A percentile compares a stretch with the other conserved stretches of the same genome.
Evolutionary conservation across 2,888 invertebrate species (phyloP).

Genomic region (Pristionchus maxplancki): DNA sequence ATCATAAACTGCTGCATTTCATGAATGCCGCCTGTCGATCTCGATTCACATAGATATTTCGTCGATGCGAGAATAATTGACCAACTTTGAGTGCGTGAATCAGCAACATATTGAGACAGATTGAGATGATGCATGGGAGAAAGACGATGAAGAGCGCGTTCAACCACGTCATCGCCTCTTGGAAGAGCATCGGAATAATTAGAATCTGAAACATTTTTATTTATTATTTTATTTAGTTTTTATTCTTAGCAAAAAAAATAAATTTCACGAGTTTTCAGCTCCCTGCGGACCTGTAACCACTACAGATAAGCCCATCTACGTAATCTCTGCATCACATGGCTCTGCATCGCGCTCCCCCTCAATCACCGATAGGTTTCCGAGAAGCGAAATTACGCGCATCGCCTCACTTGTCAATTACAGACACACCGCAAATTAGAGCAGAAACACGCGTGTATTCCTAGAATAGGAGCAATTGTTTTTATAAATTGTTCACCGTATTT

Average conservation of each 20-base stretch:
- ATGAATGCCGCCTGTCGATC: too few relatives aligned
- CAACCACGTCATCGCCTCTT: constrained; percentile 39
- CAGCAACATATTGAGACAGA: constrained; percentile 59
- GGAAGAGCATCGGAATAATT: not conserved
- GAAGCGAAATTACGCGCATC: not conserved
- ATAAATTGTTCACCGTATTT: not conserved
- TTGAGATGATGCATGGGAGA: constrained; percentile 61
- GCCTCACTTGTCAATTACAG: not conserved
- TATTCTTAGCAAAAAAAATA: too few relatives aligned
- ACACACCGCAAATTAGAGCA: not conserved
- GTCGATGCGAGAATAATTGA: too few relatives aligned
- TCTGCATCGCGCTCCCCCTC: not conserved
- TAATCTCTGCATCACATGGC: not conserved
- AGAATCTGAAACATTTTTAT: not conserved
- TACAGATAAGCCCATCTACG: too few relatives aligned
- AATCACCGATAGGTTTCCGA: not conserved
- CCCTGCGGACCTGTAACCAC: too few relatives aligned
- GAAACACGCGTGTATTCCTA: not conserved
- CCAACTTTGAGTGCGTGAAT: constrained; percentile 62
- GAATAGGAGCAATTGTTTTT: not conserved
- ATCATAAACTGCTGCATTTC: too few relatives aligned
- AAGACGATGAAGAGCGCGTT: constrained; percentile 61
- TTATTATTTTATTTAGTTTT: not conserved
- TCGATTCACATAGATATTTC: too few relatives aligned
- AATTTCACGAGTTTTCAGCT: too few relatives aligned